Evolutionary conservation across 2,888 invertebrate genomes (phyloP).

Genomic region (Heliconius charithonia): DNA sequence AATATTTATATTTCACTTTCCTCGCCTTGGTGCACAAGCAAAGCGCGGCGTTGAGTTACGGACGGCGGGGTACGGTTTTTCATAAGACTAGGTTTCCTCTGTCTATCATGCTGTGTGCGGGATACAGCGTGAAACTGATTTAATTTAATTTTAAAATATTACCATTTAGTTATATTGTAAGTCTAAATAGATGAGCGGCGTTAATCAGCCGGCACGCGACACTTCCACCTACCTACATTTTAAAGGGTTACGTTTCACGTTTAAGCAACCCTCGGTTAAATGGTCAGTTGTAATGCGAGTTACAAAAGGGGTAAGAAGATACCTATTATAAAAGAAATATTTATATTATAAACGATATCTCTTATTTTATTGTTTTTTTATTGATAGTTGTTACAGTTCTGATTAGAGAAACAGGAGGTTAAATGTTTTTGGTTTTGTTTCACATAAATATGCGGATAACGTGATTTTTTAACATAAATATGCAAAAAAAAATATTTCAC

Average conservation of each 20-base stretch:
- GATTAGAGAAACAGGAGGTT: background rate
- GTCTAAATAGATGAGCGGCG: constrained; percentile 22
- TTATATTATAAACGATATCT: constrained; percentile 3
- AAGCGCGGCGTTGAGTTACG: too few species aligned
- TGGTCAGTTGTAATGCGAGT: constrained; percentile 31
- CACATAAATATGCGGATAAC: background rate
- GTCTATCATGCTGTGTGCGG: too few species aligned
- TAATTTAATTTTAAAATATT: constrained; percentile 26
- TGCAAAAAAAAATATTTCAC: too few species aligned
- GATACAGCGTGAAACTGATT: too few species aligned
- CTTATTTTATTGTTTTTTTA: background rate
- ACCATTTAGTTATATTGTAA: constrained; percentile 4
- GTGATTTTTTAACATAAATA: too few species aligned
- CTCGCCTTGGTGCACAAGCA: too few species aligned
- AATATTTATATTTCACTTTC: too few species aligned
- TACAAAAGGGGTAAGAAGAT: constrained; percentile 29
- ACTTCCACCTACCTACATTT: constrained; percentile 21
- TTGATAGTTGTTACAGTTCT: background rate
- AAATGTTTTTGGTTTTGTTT: too few species aligned
- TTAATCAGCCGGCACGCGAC: constrained; percentile 35
- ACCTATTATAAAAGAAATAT: constrained; percentile 9
- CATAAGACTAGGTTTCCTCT: too few species aligned
- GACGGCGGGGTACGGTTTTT: too few species aligned
- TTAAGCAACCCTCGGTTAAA: constrained; percentile 36
- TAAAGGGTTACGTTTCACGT: constrained; percentile 30